phyloP scores from a whole-genome alignment of 2,888 invertebrate genomes.

The Platycheirus albimanus region DNA sequence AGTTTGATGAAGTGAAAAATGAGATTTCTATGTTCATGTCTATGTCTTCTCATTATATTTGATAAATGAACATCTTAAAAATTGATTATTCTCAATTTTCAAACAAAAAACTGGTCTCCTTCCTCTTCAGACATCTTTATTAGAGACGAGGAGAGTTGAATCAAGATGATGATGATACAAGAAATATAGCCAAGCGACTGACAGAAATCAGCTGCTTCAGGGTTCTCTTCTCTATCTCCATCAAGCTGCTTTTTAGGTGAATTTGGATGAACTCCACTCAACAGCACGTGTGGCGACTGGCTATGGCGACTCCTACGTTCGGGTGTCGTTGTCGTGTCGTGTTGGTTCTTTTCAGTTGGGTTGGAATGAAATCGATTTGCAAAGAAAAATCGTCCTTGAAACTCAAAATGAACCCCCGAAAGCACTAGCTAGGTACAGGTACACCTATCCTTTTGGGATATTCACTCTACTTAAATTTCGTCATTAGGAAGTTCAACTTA shows the following conservation, averaged over 20 bases:
- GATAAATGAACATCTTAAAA: neutral
- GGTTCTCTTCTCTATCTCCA: conserved; percentile 2
- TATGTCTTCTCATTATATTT: too few relatives aligned
- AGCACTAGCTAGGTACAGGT: neutral
- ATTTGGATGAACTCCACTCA: conserved; percentile 19
- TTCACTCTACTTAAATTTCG: too few relatives aligned
- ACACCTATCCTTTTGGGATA: too few relatives aligned
- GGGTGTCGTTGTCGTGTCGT: neutral
- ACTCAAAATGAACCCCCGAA: conserved; percentile 1
- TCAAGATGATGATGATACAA: too few relatives aligned
- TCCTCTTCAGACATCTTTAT: neutral
- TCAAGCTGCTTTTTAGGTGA: neutral
- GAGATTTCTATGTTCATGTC: too few relatives aligned
- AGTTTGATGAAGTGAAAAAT: neutral
- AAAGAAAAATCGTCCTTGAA: conserved; percentile 60
- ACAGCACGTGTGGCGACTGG: conserved; percentile 20
- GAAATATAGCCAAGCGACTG: neutral
- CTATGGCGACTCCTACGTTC: neutral
- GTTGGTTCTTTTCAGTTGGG: neutral
- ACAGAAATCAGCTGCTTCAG: conserved; percentile 23
- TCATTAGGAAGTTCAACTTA: too few relatives aligned
- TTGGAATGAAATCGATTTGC: conserved; percentile 48
- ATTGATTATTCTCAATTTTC: too few relatives aligned
- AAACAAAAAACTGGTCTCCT: too few relatives aligned
- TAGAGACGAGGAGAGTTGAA: too few relatives aligned